Percentiles rank a stretch among this genome's conserved stretches.
Conservation (phyloP, 1,140 invertebrate species). For the Elymnias hypermnestra region DNA sequence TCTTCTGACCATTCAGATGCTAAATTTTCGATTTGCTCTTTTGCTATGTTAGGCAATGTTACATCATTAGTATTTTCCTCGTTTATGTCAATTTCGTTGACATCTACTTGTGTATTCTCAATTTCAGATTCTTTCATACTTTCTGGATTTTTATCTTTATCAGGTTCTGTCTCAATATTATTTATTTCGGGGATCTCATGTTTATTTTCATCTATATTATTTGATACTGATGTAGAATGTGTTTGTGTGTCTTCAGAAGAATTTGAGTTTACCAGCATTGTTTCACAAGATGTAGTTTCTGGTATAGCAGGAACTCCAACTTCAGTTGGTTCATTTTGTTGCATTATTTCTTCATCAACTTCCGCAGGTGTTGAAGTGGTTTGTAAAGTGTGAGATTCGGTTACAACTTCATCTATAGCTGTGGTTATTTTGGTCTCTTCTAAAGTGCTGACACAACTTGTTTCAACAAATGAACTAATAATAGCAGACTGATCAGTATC, state of each 20-base stretch:
- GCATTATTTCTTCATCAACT: constrained; percentile 9
- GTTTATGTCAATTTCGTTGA: too few species aligned
- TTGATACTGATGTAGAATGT: neutral
- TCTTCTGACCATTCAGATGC: constrained; percentile 71
- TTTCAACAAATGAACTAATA: constrained; percentile 3
- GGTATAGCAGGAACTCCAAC: neutral
- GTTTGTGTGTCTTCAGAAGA: neutral
- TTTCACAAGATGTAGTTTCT: neutral
- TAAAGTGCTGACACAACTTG: too few species aligned
- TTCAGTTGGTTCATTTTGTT: neutral
- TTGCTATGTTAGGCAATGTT: constrained; percentile 20
- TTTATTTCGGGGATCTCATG: constrained; percentile 17
- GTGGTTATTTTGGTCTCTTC: too few species aligned
- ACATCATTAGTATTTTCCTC: constrained; percentile 5
- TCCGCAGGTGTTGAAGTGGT: neutral
- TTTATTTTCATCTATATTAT: neutral
- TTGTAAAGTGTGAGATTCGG: neutral
- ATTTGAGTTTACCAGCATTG: neutral
- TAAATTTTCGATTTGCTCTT: constrained; percentile 46
- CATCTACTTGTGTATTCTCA: too few species aligned
- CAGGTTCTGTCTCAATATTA: constrained; percentile 31
- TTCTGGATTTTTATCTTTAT: constrained; percentile 12
- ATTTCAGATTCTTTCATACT: constrained; percentile 24
- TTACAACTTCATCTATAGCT: neutral
- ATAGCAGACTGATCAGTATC: neutral